Evolutionary conservation across 2,797 vertebrate species (phyloP).

Genomic region (Schizopygopsis malacanthus): DNA sequence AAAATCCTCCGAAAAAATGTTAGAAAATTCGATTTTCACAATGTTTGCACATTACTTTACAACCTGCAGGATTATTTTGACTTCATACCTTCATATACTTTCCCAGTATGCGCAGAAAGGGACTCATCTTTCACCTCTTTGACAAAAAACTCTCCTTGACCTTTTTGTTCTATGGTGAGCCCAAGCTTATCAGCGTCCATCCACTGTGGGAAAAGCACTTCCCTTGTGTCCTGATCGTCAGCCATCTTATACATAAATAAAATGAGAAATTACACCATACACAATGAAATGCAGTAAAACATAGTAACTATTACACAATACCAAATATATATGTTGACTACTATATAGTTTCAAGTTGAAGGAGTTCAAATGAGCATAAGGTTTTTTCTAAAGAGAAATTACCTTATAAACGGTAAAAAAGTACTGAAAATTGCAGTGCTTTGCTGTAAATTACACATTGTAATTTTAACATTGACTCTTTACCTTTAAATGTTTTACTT

Average conservation of each 20-base stretch:
- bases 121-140: conserved; percentile 90
- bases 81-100: conserved; percentile 87
- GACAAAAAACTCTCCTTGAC: conserved; percentile 86
- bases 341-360: neutral
- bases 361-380: conserved; percentile 6
- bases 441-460: neutral
- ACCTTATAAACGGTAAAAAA: neutral
- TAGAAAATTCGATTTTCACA: neutral
- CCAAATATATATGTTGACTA: neutral
- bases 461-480: no score
- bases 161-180: conserved; percentile 88
- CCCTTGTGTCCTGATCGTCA: conserved; percentile 87
- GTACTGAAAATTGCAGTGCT: neutral
- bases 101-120: conserved; percentile 86
- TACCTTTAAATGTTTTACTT: conserved; percentile 70
- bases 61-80: conserved; percentile 2
- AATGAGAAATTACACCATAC: neutral
- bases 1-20: neutral
- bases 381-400: neutral
- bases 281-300: neutral
- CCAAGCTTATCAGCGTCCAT: conserved; percentile 89
- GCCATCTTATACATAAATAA: conserved; percentile 79
- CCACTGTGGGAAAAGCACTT: conserved; percentile 92
- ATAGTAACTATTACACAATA: neutral
- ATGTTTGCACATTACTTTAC: neutral